phyloP scores from a whole-genome alignment of 1,140 invertebrate genomes.

The Bombus terrestris region DNA sequence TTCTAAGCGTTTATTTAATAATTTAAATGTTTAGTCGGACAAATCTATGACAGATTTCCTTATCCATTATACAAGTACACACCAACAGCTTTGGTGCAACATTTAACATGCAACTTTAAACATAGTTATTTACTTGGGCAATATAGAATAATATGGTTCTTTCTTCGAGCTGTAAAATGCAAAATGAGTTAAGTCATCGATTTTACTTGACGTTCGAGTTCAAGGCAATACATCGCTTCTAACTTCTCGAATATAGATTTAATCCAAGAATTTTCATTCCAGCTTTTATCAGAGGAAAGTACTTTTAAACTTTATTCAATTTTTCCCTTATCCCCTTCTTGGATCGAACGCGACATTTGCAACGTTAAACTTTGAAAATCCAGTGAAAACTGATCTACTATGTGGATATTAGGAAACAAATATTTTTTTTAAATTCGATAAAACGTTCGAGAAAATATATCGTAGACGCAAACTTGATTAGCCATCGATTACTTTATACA shows the following conservation, averaged over 20 bases:
- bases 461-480: neutral
- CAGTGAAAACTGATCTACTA: neutral
- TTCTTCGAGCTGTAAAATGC: neutral
- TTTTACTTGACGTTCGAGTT: constrained; percentile 14
- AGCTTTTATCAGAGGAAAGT: neutral
- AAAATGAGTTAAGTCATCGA: constrained; percentile 11
- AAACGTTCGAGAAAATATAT: too few species aligned
- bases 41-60: too few species aligned
- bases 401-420: too few species aligned
- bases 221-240: neutral
- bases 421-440: too few species aligned
- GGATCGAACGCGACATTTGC: neutral
- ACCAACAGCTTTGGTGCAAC: too few species aligned
- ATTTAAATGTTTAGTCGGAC: neutral
- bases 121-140: neutral
- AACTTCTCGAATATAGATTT: neutral
- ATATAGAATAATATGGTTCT: neutral
- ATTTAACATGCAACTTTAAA: too few species aligned
- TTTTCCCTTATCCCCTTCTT: too few species aligned
- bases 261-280: constrained; percentile 12
- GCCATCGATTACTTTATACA: neutral
- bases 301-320: neutral
- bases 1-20: neutral
- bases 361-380: neutral
- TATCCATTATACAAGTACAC: too few species aligned